phyloP scores from a whole-genome alignment of 2,797 vertebrate species.

The Pelochelys cantorii region DNA sequence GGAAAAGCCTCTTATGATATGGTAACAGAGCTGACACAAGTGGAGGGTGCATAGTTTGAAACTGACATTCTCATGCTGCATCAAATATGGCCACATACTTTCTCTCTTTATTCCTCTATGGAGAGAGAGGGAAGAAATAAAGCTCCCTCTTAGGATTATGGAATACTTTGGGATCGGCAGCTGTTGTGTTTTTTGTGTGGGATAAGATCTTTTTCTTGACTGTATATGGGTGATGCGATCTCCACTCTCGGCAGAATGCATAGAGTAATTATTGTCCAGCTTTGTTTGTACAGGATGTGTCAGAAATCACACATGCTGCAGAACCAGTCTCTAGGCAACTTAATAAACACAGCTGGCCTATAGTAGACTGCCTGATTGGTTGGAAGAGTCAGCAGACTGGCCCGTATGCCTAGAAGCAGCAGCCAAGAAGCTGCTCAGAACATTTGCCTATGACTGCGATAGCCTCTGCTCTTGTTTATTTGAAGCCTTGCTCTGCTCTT shows the following conservation, averaged over 20 bases:
- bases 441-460: too few species aligned
- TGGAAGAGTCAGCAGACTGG: too few species aligned
- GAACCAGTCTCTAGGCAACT: too few species aligned
- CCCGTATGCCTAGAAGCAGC: too few species aligned
- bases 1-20: neutral
- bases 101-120: neutral
- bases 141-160: neutral
- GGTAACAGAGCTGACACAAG: neutral
- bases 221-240: neutral
- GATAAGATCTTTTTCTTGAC: neutral
- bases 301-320: too few species aligned
- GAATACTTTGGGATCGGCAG: neutral
- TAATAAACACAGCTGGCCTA: too few species aligned
- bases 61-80: neutral
- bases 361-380: too few species aligned
- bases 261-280: neutral
- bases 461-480: too few species aligned
- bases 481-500: too few species aligned
- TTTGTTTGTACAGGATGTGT: neutral
- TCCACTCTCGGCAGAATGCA: neutral
- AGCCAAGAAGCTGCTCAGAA: too few species aligned
- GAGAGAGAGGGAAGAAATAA: neutral
- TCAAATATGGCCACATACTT: neutral
- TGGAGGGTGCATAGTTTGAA: rapidly evolving
- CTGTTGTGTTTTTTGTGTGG: neutral